phyloP scores from a whole-genome alignment of 2,113 vertebrate species.

The Vulpes vulpes region DNA sequence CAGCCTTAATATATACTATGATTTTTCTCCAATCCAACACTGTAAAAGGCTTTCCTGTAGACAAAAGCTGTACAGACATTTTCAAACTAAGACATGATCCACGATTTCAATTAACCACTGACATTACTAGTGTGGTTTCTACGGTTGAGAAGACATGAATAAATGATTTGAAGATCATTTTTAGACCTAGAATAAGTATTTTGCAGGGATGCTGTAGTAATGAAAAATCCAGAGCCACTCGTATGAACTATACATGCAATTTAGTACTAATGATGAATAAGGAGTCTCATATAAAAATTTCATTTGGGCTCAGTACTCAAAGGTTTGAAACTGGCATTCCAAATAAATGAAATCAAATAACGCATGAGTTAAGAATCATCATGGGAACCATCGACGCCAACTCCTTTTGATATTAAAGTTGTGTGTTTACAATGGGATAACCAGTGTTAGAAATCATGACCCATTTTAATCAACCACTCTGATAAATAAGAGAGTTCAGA shows the following conservation, averaged over 20 bases:
- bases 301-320: conserved; percentile 80
- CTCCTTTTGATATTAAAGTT: conserved; percentile 83
- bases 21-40: background rate
- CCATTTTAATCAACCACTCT: conserved; percentile 79
- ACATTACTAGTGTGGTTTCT: background rate
- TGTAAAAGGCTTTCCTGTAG: background rate
- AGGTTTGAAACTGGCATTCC: conserved; percentile 87
- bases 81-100: conserved; percentile 49
- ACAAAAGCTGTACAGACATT: conserved; percentile 17
- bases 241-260: conserved; percentile 75
- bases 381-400: conserved; percentile 49
- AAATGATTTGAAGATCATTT: conserved; percentile 36
- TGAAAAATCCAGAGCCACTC: conserved; percentile 62
- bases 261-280: conserved; percentile 78
- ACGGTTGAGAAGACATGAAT: conserved; percentile 57
- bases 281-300: conserved; percentile 77
- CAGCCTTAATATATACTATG: background rate
- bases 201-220: background rate
- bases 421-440: conserved; percentile 83
- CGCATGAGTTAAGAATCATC: conserved; percentile 81
- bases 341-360: conserved; percentile 84
- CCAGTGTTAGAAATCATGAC: conserved; percentile 70
- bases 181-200: conserved; percentile 2
- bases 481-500: conserved; percentile 60
- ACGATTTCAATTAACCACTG: conserved; percentile 62